Base-by-base conservation (phyloP, 2,888 invertebrate genomes). In the Thelaira solivaga region DNA sequence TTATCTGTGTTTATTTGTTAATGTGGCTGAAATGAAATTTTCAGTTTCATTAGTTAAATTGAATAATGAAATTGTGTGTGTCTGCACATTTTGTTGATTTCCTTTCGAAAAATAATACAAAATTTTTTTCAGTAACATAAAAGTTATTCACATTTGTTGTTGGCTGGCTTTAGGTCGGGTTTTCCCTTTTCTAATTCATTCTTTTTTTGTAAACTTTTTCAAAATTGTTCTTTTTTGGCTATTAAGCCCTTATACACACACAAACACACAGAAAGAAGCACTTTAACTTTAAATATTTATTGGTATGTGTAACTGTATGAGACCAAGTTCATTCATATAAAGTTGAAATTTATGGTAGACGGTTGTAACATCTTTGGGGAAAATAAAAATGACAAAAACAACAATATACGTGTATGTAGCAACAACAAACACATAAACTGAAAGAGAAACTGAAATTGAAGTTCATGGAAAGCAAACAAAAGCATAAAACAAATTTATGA, bases 21-120 rank as follows among this genome's bases (percentile, higher is more conserved):
- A 86, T 84, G 84, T 83, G 84, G 83, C 83, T 82, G 34, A 83
- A 84, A 83, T 83, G 83, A 86, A 74, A 85, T 87, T 87, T 86
- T 87, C 87, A 85, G 86, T 85, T 86, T 87, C 87, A 86, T 86
- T 87, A 86, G 87, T 87, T 85, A 86, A 87, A 86, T 86, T 86
- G 85, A 86, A 86, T 85, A 85, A 84, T 85, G 83, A 84, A 86
- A 86, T 85, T 72, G 26, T 51, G n/a, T n/a, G 53, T 59, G 74
- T 74, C 69, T 65, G 69, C 47, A 61, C 18, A 77, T 68, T 72
- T 67, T 31, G 82, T 85, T 84, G 83, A 81, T 39, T 51, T 65
- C 73, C 65, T 64, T 78, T 72, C 55, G 1, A 11, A 13, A 7
- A 62, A n/a, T n/a, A 13, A 55, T 22, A 36, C 22, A 47, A 45